phyloP scores from a whole-genome alignment of 2,888 invertebrate genomes.

The Drosophila anomalata region DNA sequence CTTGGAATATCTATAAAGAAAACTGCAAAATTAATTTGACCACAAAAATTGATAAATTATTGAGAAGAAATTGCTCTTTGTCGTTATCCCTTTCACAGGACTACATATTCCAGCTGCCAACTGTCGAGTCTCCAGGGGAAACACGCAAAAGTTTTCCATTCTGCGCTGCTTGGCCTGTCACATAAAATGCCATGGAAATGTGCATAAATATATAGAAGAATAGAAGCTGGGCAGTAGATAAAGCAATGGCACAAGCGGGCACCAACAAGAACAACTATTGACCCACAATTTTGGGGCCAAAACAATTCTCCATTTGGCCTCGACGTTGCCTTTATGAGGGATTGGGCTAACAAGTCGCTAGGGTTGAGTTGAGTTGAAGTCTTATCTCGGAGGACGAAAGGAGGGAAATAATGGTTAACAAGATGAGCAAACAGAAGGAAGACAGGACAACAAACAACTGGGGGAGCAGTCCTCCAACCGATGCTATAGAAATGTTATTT shows the following conservation, averaged over 20 bases:
- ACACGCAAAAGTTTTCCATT: slow-evolving; percentile 23
- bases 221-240: slow-evolving; percentile 9
- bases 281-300: slow-evolving; percentile 40
- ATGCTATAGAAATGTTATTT: slow-evolving; percentile 14
- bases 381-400: slow-evolving; percentile 35
- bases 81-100: slow-evolving; percentile 13
- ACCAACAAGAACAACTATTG: slow-evolving; percentile 26
- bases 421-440: slow-evolving; percentile 28
- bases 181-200: slow-evolving; percentile 33
- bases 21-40: slow-evolving; percentile 13
- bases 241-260: slow-evolving; percentile 1
- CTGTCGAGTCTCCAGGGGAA: slow-evolving; percentile 11
- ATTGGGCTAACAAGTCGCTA: slow-evolving; percentile 13
- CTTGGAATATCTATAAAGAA: no score
- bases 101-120: slow-evolving; percentile 31
- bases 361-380: slow-evolving; percentile 21
- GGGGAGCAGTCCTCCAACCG: neutral
- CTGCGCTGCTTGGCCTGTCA: slow-evolving; percentile 33
- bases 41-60: slow-evolving; percentile 25
- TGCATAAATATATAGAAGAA: slow-evolving; percentile 28
- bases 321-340: slow-evolving; percentile 23
- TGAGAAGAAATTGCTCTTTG: slow-evolving; percentile 28
- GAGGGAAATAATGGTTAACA: slow-evolving; percentile 28
- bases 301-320: slow-evolving; percentile 28
- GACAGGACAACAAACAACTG: slow-evolving; percentile 11